phyloP scores from a whole-genome alignment of 2,113 vertebrate genomes.

The Chunga burmeisteri region DNA sequence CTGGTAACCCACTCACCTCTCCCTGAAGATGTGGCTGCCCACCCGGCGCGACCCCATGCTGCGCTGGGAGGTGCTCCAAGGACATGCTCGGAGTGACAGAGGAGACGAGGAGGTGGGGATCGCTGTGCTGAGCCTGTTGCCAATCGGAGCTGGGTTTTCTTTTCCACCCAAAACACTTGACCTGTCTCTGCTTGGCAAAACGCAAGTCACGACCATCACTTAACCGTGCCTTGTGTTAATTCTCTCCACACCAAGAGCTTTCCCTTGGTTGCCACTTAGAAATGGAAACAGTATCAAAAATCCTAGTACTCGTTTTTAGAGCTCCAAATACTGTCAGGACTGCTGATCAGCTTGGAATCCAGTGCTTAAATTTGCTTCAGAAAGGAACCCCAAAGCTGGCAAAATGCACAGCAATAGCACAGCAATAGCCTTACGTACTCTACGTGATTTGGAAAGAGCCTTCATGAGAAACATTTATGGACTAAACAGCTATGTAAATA shows the following conservation, averaged over 20 bases:
- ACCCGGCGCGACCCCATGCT: neutral
- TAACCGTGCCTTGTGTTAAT: neutral
- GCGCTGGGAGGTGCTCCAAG: neutral
- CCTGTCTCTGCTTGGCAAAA: neutral
- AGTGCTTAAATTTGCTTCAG: neutral
- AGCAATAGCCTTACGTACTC: neutral
- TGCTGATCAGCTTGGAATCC: neutral
- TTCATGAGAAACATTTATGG: neutral
- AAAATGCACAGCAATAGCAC: neutral
- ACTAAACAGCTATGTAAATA: slow-evolving; percentile 44
- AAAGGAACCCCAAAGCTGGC: neutral
- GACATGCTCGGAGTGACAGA: neutral
- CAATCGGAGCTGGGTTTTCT: neutral
- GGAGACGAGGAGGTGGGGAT: neutral
- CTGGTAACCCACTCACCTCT: neutral
- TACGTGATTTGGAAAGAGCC: neutral
- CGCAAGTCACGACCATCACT: neutral
- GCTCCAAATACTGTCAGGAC: neutral
- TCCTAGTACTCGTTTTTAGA: neutral
- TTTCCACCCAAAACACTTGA: neutral
- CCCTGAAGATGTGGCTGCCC: neutral
- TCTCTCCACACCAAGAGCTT: neutral
- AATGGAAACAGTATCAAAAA: neutral
- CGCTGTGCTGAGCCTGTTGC: neutral
- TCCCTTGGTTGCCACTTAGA: neutral